Evolutionary conservation across 1,140 invertebrate species (phyloP).

Genomic region (Drosophila sp.): DNA sequence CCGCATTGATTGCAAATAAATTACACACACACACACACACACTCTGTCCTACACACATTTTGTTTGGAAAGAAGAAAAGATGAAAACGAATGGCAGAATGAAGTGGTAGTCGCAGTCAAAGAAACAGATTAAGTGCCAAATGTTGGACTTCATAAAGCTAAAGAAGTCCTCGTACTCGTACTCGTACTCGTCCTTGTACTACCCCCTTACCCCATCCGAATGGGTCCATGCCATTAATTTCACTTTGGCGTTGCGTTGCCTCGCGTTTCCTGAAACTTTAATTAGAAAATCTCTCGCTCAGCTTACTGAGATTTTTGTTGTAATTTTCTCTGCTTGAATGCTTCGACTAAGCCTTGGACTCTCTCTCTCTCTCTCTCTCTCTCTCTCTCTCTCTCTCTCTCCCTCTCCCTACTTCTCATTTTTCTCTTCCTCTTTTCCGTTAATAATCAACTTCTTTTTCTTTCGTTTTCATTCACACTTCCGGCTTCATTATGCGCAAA

Average conservation of each 20-base stretch:
- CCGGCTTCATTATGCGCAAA: slow-evolving; percentile 79
- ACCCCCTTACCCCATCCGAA: slow-evolving; percentile 23
- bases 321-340: slow-evolving; percentile 69
- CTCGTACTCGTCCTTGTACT: background rate
- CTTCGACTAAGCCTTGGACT: slow-evolving; percentile 32
- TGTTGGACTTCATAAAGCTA: slow-evolving; percentile 64
- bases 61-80: slow-evolving; percentile 24
- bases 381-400: background rate
- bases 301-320: slow-evolving; percentile 64
- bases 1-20: slow-evolving; percentile 80
- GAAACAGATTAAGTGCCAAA: slow-evolving; percentile 71
- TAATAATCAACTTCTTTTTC: slow-evolving; percentile 77
- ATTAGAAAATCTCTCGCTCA: slow-evolving; percentile 65
- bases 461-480: slow-evolving; percentile 76
- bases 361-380: background rate
- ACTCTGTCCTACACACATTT: background rate
- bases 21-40: slow-evolving; percentile 56
- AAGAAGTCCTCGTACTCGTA: slow-evolving; percentile 5
- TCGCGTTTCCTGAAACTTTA: slow-evolving; percentile 70
- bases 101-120: slow-evolving; percentile 19
- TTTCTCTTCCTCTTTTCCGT: slow-evolving; percentile 37
- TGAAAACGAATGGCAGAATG: slow-evolving; percentile 4
- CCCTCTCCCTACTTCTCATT: background rate
- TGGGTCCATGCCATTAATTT: slow-evolving; percentile 73
- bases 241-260: slow-evolving; percentile 66